Evolutionary conservation across 2,113 vertebrate species (phyloP).

Genomic region (Vulpes vulpes): DNA sequence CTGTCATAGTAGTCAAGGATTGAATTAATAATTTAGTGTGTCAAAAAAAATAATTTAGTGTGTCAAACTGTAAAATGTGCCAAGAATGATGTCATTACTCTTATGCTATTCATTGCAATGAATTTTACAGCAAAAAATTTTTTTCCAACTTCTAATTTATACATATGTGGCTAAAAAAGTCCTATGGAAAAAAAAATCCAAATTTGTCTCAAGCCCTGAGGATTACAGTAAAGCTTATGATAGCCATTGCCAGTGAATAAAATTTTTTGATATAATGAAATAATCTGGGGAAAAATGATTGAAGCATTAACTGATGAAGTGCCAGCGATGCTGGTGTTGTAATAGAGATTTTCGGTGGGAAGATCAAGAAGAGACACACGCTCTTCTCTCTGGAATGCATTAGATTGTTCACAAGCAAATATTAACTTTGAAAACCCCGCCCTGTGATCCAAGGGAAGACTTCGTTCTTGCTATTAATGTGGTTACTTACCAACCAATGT

Average conservation of each 20-base stretch:
- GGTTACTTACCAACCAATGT: background rate
- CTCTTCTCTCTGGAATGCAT: background rate
- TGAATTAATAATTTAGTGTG: background rate
- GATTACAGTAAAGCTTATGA: constrained; percentile 31
- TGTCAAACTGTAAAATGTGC: background rate
- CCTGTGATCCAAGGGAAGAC: background rate
- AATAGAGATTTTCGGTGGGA: background rate
- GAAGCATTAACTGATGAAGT: background rate
- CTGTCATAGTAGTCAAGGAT: background rate
- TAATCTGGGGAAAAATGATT: constrained; percentile 6
- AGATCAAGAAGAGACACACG: background rate
- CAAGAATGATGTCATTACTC: background rate
- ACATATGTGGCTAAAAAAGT: background rate
- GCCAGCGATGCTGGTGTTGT: background rate
- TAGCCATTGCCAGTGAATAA: constrained; percentile 5
- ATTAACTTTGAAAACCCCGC: background rate
- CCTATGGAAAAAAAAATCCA: background rate
- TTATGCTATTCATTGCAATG: background rate
- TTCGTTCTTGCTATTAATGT: background rate
- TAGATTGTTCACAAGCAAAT: background rate
- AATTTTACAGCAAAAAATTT: background rate
- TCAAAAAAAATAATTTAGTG: background rate
- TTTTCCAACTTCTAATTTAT: background rate
- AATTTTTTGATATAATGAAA: constrained; percentile 41
- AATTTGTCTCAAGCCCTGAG: constrained; percentile 41